Evolutionary conservation across 1,140 invertebrate species (phyloP), one percentile per base, ranked within the genome.

Genomic region (Formica exsecta): DNA sequence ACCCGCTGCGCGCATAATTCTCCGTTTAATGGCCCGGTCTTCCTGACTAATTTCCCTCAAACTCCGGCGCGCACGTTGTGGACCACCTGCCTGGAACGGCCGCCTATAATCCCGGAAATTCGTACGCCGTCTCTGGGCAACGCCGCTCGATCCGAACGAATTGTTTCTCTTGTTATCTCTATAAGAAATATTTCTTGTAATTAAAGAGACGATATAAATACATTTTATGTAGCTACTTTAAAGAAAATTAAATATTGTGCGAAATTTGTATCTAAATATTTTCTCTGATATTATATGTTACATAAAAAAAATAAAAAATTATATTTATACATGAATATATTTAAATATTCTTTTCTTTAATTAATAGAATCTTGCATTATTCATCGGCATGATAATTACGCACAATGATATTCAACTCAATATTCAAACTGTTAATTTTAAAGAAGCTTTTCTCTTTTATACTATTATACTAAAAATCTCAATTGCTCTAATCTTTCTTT

Each of bases 21-120:
- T 87, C 86, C 71, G 61, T 73, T 87, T 87, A 89, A 89, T 87
- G 51, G 79, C 25, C 59, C 32, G 65, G 48, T 64, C 44, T 73
- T 89, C 79, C 54, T 76, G 57, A 83, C 73, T 85, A 89, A 89
- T 89, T 87, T 87, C 70, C 32, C 79, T 77, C 77, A 75, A 70
- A 66, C 73, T 83, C 59, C 22, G 32, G 44, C 54, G 32, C 19
- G 65, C 44, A 25, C 38, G 44, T 83, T 88, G 76, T 70, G 85
- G 68, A 83, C 87, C 85, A 86, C 64, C 76, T 83, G 87, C 86
- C 38, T 57, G 73, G 8, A 89, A 87, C 57, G 73, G 51, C 32
- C 11, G 51, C 29, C 85, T 41, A 44, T 85, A 71, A 76, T 74
- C 54, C 48, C 54, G 48, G n/a, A 64, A 64, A 75, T 59, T 83